Conservation (phyloP, 1,140 invertebrate species). For the Neocloeon triangulifer region DNA sequence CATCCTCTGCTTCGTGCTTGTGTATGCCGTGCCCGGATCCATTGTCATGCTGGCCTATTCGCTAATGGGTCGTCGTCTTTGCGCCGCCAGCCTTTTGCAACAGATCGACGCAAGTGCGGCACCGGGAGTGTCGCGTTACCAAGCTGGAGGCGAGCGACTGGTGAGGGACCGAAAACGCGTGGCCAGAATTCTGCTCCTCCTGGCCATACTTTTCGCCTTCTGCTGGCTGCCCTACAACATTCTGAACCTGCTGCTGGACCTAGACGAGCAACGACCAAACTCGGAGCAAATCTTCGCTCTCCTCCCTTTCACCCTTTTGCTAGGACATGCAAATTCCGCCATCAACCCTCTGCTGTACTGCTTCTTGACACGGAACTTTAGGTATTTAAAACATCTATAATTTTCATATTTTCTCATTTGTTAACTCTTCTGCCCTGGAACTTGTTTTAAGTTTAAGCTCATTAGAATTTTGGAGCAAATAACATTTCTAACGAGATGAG, state of each 20-base stretch:
- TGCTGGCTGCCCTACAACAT: constrained; percentile 64
- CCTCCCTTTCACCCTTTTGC: constrained; percentile 22
- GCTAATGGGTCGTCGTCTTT: constrained; percentile 43
- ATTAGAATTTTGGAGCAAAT: constrained; percentile 20
- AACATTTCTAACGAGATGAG: constrained; percentile 21
- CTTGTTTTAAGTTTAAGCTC: constrained; percentile 20
- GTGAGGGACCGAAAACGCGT: constrained; percentile 41
- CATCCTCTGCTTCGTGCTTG: constrained; percentile 38
- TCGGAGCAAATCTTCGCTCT: constrained; percentile 13
- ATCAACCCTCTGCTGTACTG: constrained; percentile 78
- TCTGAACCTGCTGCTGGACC: constrained; percentile 35
- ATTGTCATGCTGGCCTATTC: constrained; percentile 43
- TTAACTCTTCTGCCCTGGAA: constrained; percentile 29
- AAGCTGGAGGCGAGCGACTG: constrained; percentile 16
- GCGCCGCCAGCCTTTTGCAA: constrained; percentile 28
- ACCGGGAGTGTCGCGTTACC: not conserved
- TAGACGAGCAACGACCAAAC: constrained; percentile 20
- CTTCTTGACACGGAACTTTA: constrained; percentile 67
- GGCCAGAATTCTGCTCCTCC: constrained; percentile 44
- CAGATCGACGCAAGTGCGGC: constrained; percentile 20
- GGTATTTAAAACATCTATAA: no score
- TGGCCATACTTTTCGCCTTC: constrained; percentile 47
- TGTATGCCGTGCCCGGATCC: constrained; percentile 48
- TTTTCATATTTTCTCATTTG: no score
- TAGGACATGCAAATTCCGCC: constrained; percentile 57